Conservation (phyloP, 1,140 invertebrate genomes). For the Tetragonula clypearis region DNA sequence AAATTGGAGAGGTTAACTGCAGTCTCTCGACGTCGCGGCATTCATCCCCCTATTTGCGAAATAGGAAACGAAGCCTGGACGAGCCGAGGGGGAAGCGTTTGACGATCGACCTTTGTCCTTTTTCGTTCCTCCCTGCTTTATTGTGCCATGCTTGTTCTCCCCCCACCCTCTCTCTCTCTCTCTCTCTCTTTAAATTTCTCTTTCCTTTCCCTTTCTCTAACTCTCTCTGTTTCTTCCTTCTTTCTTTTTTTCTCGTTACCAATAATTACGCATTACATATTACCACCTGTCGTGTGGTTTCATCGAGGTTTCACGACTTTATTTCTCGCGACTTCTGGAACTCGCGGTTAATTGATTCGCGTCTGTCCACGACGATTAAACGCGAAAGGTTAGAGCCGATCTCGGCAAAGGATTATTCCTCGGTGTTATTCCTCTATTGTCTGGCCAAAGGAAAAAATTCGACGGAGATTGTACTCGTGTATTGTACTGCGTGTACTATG, state of each 20-base stretch:
- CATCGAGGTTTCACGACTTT: too few relatives aligned
- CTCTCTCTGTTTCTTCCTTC: neutral
- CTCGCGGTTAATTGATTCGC: conserved; percentile 11
- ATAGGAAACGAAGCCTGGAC: conserved; percentile 17
- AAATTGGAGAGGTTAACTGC: conserved; percentile 45
- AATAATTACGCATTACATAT: conserved; percentile 6
- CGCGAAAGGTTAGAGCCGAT: neutral
- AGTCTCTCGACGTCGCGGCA: conserved; percentile 24
- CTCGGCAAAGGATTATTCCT: neutral
- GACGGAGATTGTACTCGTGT: neutral
- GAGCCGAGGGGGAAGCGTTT: neutral
- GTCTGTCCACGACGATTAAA: neutral
- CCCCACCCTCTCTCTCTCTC: neutral
- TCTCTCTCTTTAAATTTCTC: too few relatives aligned
- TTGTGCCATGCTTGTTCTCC: neutral
- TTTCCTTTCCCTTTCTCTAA: neutral
- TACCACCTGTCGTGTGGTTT: neutral
- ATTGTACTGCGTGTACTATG: too few relatives aligned
- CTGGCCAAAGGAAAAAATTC: neutral
- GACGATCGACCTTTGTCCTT: conserved; percentile 16
- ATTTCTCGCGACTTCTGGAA: neutral
- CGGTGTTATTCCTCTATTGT: conserved; percentile 10
- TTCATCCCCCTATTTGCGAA: conserved; percentile 32
- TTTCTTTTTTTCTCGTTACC: neutral
- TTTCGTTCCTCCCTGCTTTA: neutral